Evolutionary conservation across 1,140 invertebrate species (phyloP).

Genomic region (Schlechtendalia chinensis): DNA sequence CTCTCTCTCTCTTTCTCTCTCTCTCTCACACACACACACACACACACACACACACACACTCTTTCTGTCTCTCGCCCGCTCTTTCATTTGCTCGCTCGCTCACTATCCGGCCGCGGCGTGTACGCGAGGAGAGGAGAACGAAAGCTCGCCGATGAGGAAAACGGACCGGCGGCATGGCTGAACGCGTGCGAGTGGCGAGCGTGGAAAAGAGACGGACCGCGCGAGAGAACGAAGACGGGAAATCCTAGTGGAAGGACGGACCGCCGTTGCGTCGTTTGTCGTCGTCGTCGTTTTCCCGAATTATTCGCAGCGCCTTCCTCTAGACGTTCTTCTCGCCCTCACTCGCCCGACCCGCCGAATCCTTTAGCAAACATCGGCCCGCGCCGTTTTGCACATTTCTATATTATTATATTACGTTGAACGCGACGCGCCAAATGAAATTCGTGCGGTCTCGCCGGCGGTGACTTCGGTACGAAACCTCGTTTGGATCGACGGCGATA

Average conservation of each 20-base stretch:
- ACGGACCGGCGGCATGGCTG: too few relatives aligned
- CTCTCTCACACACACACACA: too few relatives aligned
- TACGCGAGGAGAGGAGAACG: not conserved
- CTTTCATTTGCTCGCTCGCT: too few relatives aligned
- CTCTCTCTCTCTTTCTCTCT: too few relatives aligned
- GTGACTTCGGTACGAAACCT: not conserved
- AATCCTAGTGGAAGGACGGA: conserved; percentile 12
- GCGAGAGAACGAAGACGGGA: not conserved
- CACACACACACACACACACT: too few relatives aligned
- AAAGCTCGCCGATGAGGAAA: too few relatives aligned
- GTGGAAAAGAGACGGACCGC: not conserved
- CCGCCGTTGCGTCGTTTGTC: not conserved
- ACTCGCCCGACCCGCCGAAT: too few relatives aligned
- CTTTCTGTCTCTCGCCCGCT: too few relatives aligned
- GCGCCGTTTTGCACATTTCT: too few relatives aligned
- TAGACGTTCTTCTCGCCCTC: too few relatives aligned
- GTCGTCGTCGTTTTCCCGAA: not conserved
- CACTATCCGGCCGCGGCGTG: not conserved
- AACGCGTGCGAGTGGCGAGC: not conserved
- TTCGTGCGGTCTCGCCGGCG: not conserved
- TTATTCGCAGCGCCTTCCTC: too few relatives aligned
- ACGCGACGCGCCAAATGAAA: conserved; percentile 29
- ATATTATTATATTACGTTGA: not conserved
- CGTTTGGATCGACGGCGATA: conserved; percentile 33
- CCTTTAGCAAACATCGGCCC: conserved; percentile 30